Percentiles rank a stretch among this genome's conserved stretches.
phyloP scores from a whole-genome alignment of 2,113 vertebrate genomes.

The Prinia subflava region DNA sequence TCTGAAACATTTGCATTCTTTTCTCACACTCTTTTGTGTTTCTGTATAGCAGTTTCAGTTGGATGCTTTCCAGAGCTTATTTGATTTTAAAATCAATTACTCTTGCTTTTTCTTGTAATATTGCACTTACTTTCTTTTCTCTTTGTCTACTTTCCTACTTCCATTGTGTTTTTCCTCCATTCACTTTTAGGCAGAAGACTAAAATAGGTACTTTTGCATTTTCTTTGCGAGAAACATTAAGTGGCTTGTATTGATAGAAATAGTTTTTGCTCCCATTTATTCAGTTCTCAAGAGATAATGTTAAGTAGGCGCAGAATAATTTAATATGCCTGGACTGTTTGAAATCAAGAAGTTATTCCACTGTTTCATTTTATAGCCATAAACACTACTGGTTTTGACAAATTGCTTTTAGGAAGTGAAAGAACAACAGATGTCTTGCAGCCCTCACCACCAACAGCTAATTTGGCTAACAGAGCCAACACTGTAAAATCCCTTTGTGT shows the following conservation, averaged over 20 bases:
- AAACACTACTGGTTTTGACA: constrained; percentile 24
- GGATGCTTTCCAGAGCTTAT: not conserved
- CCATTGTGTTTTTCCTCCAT: not conserved
- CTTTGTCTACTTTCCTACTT: not conserved
- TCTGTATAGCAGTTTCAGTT: not conserved
- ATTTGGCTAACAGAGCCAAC: not conserved
- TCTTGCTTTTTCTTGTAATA: not conserved
- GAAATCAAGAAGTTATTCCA: constrained; percentile 37
- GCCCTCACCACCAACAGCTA: not conserved
- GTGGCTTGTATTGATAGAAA: not conserved
- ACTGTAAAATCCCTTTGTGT: constrained; percentile 22
- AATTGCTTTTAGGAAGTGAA: constrained; percentile 11
- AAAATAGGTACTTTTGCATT: not conserved
- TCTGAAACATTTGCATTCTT: not conserved
- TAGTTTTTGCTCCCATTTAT: not conserved
- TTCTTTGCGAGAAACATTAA: not conserved
- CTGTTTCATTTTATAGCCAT: constrained; percentile 3
- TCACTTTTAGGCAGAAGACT: not conserved
- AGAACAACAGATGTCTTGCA: constrained; percentile 18
- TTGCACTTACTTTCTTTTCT: not conserved
- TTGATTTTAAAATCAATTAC: not conserved
- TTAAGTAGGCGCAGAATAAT: constrained; percentile 12
- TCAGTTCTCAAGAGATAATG: constrained; percentile 7
- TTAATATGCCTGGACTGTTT: constrained; percentile 1
- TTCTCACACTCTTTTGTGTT: not conserved